Percentiles rank a stretch among this genome's conserved stretches.
These are phyloP conservation scores for Dolomedes plantarius DNA, from an alignment of 2,888 invertebrate species.

Conservation along the genomic window DNA sequence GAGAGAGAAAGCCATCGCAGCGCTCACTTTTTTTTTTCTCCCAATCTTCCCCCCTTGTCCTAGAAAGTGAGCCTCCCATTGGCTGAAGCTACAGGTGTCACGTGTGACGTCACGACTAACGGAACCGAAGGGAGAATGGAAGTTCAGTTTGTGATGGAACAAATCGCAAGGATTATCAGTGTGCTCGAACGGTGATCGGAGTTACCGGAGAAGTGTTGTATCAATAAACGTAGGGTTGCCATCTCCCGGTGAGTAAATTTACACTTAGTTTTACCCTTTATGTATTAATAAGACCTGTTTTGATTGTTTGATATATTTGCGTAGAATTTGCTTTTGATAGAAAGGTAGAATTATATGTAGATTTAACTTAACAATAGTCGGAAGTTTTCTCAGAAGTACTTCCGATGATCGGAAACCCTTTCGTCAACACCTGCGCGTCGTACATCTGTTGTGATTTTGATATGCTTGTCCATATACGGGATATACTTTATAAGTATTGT, in stretches of 20 bases:
- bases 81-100: constrained; percentile 62
- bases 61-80: constrained; percentile 51
- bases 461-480: too few relatives aligned
- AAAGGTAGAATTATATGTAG: not conserved
- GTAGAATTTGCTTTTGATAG: not conserved
- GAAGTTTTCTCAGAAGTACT: not conserved
- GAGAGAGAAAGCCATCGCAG: constrained; percentile 31
- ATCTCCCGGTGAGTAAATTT: constrained; percentile 10
- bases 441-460: too few relatives aligned
- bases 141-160: constrained; percentile 26
- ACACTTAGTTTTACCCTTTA: not conserved
- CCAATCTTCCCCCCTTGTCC: constrained; percentile 51
- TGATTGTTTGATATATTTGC: too few relatives aligned
- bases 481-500: too few relatives aligned
- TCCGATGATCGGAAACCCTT: not conserved
- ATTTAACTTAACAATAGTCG: not conserved
- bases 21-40: constrained; percentile 34
- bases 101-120: constrained; percentile 58
- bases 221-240: not conserved
- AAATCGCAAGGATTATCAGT: constrained; percentile 46
- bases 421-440: not conserved
- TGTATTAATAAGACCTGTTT: not conserved
- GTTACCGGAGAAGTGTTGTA: constrained; percentile 12
- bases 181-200: constrained; percentile 19
- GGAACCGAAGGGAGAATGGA: constrained; percentile 42